These are phyloP conservation scores for Tyria jacobaeae DNA, from an alignment of 2,888 invertebrate genomes.

Conservation along the genomic window DNA sequence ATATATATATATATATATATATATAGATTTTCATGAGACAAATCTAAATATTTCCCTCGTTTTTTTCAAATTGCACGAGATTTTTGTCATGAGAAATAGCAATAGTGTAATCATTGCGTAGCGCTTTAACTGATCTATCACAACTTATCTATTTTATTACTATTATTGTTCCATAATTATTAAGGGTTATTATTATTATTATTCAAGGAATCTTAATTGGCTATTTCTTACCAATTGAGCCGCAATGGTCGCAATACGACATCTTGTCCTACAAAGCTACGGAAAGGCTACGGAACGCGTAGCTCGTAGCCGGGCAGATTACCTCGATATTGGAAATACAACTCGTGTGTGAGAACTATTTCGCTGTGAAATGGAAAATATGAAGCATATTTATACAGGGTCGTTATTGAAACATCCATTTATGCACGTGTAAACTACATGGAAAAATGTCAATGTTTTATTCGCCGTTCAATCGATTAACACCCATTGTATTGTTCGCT, in stretches of 20 bases:
- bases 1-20: too few relatives aligned
- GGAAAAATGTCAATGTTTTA: not conserved
- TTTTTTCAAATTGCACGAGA: too few relatives aligned
- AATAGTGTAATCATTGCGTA: too few relatives aligned
- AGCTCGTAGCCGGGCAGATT: constrained; percentile 37
- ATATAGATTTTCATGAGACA: too few relatives aligned
- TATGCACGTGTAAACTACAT: not conserved
- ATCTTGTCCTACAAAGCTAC: constrained; percentile 33
- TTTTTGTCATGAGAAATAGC: too few relatives aligned
- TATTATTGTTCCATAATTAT: too few relatives aligned
- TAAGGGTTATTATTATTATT: not conserved
- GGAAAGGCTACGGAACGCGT: constrained; percentile 26
- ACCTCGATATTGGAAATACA: constrained; percentile 36
- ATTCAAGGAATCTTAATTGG: not conserved
- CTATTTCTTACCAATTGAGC: not conserved
- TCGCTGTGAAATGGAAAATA: constrained; percentile 28
- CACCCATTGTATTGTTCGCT: too few relatives aligned
- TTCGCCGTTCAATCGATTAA: too few relatives aligned
- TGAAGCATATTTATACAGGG: constrained; percentile 35
- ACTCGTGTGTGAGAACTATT: constrained; percentile 38
- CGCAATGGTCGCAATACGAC: constrained; percentile 2
- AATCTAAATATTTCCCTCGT: too few relatives aligned
- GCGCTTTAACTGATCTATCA: too few relatives aligned
- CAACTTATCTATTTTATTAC: too few relatives aligned
- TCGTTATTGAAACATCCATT: constrained; percentile 30